phyloP scores from a whole-genome alignment of 2,113 vertebrate species.

The Pygathrix nemaeus region DNA sequence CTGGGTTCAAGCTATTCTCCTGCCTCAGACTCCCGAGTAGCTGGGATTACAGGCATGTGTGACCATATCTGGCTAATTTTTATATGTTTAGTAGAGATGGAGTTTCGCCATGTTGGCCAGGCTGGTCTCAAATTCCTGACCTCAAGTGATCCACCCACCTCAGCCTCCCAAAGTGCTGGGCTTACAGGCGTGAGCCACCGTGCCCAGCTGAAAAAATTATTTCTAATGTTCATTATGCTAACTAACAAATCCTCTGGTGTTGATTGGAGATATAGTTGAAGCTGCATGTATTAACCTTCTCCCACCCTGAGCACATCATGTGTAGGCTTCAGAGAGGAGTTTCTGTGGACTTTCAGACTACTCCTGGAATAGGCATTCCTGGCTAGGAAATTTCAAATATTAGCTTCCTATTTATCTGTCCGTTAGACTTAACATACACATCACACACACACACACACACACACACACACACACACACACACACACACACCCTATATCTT shows the following conservation, averaged over 20 bases:
- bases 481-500: background rate
- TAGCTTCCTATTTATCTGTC: background rate
- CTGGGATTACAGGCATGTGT: background rate
- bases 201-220: background rate
- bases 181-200: background rate
- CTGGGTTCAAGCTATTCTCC: background rate
- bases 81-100: background rate
- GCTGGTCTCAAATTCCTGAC: background rate
- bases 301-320: background rate
- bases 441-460: background rate
- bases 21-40: background rate
- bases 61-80: background rate
- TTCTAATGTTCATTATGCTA: background rate
- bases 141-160: background rate
- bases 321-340: background rate
- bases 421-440: background rate
- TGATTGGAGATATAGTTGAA: background rate
- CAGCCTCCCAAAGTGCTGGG: background rate
- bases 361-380: background rate
- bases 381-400: background rate
- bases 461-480: background rate
- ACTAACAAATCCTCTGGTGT: background rate
- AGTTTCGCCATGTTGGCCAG: background rate
- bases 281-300: background rate
- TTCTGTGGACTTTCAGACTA: background rate